phyloP scores from a whole-genome alignment of 2,113 vertebrate species.

The Pardalotus punctatus region DNA sequence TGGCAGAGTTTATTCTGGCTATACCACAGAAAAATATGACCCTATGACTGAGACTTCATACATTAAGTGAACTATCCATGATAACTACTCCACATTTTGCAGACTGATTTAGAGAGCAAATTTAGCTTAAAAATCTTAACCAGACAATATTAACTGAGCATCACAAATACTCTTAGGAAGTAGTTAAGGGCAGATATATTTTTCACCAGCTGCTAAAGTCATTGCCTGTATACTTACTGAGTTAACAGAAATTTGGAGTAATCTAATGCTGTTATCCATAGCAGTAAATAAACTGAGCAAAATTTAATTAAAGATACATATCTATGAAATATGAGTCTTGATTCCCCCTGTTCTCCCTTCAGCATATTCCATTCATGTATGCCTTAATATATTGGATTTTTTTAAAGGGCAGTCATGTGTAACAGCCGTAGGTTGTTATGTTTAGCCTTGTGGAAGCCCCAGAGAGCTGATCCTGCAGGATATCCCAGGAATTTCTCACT shows the following conservation, averaged over 20 bases:
- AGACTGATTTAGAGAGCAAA: not conserved
- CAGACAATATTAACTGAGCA: not conserved
- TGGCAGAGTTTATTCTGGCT: not conserved
- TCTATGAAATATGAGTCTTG: not conserved
- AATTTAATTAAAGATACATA: conserved; percentile 45
- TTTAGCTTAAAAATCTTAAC: not conserved
- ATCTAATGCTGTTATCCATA: not conserved
- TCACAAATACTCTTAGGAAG: not conserved
- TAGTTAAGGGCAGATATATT: not conserved
- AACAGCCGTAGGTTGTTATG: not conserved
- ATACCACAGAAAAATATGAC: not conserved
- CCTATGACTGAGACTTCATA: not conserved
- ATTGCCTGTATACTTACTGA: not conserved
- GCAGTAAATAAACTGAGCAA: conserved; percentile 26
- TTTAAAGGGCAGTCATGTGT: not conserved
- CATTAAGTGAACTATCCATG: not conserved
- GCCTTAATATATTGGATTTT: not conserved
- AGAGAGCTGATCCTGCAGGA: not conserved
- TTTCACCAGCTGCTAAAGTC: not conserved
- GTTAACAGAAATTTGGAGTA: not conserved
- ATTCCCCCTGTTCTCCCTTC: not conserved
- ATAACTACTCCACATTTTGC: not conserved
- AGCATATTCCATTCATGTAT: not conserved
- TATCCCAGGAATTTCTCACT: not conserved
- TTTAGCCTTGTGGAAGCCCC: not conserved